Base-by-base conservation (phyloP, 2,888 invertebrate species). In the Drosophila anceps region DNA sequence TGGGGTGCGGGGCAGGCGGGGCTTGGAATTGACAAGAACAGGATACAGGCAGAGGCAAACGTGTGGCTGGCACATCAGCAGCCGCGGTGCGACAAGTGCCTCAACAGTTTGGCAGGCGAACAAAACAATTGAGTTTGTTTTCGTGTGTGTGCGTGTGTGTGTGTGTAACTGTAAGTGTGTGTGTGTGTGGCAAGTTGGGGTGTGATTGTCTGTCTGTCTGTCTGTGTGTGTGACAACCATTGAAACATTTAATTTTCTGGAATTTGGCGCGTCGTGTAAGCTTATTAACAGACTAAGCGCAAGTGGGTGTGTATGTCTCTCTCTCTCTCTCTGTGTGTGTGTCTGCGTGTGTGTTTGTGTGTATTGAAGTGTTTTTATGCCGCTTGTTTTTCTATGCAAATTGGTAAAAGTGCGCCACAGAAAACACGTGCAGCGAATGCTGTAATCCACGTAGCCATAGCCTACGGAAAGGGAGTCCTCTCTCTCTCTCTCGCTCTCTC, bases 221-320 rank as follows among this genome's bases (percentile, higher is more conserved):
- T 46, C 44, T 27, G 6, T n/a, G 7, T 20, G 46, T 29, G 13
- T 46, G 60, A 27, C 65, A 67, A 66, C 68, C 70, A 84, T 80
- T 76, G 84, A 76, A 85, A 89, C 84, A 89, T 85, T 85, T 89
- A 89, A 85, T 85, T 89, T 84, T 73, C 82, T 81, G 84, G 82
- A 87, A 84, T 84, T 89, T 75, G 73, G 76, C 81, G 84, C 82
- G 39, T 59, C 79, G 74, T 84, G 82, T 79, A 80, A 88, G 90
- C 90, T 86, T 86, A 88, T 90, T 86, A 90, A 84, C 88, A 82
- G 85, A 65, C 76, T 65, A 71, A 44, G 64, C 50, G 58, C 8
- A n/a, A 41, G 46, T 57, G 43, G 29, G n/a, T n/a, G 51, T 12
- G 15, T 20, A 24, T 37, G 15, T 43, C 24, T 29, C 15, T 50